Evolutionary conservation across 2,888 invertebrate genomes (phyloP), one percentile per base, ranked within the genome.

Genomic region (Thalpophila matura): DNA sequence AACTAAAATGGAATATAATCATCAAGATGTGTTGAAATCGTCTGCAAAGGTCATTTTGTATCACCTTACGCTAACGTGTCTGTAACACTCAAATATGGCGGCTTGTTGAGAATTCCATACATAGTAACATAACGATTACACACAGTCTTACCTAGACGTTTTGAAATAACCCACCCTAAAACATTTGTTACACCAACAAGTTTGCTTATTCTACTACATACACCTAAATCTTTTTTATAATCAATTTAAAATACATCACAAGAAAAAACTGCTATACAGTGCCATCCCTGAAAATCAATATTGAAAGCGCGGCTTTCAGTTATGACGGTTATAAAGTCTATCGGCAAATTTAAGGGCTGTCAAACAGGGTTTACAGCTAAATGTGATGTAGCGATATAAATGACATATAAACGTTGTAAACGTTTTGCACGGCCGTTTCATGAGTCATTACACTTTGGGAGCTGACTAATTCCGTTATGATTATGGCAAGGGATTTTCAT

Each of bases 291-390:
- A 26, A 67, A 60, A 56, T 67, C 74, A 71, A 67, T 53, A 40
- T 67, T 47, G 26, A 47, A 56, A 60, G 49, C 35, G 35, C 14
- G 10, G 20, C 47, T 56, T 33, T 31, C 16, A 60, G 45, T 74
- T 77, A 76, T 58, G 62, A 53, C 22, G 10, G 49, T 1, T 24
- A 60, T 71, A 74, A 62, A 65, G 46, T 66, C 49, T 49, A 74
- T 74, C 58, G 47, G 51, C 46, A 60, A 74, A 63, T 77, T 76
- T 74, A 69, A 74, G 75, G 49, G 65, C 42, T 57, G 74, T 76
- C 64, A 77, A 67, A 63, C 50, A 3, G 58, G 43, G 43, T 65
- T 75, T 78, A 74, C 57, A 37, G 35, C 58, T 33, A 45, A 49
- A 64, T 38, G 47, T 67, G 67, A 61, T 62, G 67, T 78, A 47